phyloP scores from a whole-genome alignment of 2,888 invertebrate genomes.

The Cantharis rufa region DNA sequence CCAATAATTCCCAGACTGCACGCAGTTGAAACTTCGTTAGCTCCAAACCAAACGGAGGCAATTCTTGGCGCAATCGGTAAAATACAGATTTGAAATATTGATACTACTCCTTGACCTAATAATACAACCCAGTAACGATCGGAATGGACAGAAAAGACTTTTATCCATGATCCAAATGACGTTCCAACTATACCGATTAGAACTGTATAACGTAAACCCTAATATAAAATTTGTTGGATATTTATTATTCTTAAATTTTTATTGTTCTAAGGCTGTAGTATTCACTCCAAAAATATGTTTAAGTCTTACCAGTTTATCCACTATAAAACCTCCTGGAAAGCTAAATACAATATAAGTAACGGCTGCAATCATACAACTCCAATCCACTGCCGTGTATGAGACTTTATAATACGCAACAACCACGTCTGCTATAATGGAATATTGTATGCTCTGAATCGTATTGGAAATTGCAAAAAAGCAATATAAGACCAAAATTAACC shows the following conservation, averaged over 20 bases:
- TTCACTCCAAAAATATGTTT: background rate
- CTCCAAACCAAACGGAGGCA: constrained; percentile 97
- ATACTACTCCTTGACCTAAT: constrained; percentile 83
- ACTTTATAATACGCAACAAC: constrained; percentile 78
- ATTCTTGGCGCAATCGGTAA: constrained; percentile 87
- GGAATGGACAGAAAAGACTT: constrained; percentile 81
- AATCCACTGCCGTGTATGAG: constrained; percentile 77
- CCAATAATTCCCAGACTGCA: constrained; percentile 98
- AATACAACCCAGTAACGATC: constrained; percentile 86
- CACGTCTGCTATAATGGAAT: constrained; percentile 89
- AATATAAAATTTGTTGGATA: constrained; percentile 41
- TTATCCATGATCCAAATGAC: constrained; percentile 84
- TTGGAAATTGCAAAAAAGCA: constrained; percentile 88
- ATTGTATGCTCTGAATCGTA: constrained; percentile 96
- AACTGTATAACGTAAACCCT: constrained; percentile 84
- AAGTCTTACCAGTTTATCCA: constrained; percentile 49
- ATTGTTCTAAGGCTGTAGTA: too few species aligned
- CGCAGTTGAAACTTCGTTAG: constrained; percentile 92
- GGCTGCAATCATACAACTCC: constrained; percentile 99
- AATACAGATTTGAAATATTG: constrained; percentile 88
- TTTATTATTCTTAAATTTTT: too few species aligned
- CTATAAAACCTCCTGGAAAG: constrained; percentile 94
- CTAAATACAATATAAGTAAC: constrained; percentile 94
- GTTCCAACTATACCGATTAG: constrained; percentile 83
- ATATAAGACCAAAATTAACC: constrained; percentile 85